A percentile compares a stretch with the other conserved stretches of the same genome.
Evolutionary conservation across 1,140 invertebrate genomes (phyloP).

Genomic region (Nomia melanderi): DNA sequence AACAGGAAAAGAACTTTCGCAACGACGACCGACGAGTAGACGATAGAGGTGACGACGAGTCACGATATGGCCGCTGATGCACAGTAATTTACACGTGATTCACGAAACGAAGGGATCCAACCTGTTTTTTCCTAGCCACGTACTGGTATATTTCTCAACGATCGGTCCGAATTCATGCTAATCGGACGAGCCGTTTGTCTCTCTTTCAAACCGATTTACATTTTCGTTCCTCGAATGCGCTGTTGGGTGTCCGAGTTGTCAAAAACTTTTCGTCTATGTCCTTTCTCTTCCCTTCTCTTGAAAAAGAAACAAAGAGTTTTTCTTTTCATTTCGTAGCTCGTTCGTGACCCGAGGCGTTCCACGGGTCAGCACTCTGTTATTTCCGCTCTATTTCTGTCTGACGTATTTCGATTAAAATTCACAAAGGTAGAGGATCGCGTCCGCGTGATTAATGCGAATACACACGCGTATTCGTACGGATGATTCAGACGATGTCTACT

Average conservation of each 20-base stretch:
- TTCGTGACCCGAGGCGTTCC: not conserved
- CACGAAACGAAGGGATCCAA: not conserved
- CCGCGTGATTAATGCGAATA: not conserved
- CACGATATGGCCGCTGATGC: not conserved
- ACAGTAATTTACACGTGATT: constrained; percentile 17
- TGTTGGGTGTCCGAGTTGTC: too few relatives aligned
- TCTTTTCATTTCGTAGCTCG: too few relatives aligned
- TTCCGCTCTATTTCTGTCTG: constrained; percentile 23
- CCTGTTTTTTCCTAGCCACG: not conserved
- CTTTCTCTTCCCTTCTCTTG: too few relatives aligned
- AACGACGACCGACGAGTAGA: constrained; percentile 1
- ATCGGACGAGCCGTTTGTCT: too few relatives aligned
- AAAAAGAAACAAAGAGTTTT: too few relatives aligned
- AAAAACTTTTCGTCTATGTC: too few relatives aligned
- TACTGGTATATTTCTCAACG: too few relatives aligned
- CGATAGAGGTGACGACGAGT: not conserved
- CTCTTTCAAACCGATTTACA: too few relatives aligned
- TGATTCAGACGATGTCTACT: not conserved
- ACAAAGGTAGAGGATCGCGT: not conserved
- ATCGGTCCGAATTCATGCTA: too few relatives aligned
- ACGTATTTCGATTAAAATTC: not conserved
- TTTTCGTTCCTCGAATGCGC: too few relatives aligned
- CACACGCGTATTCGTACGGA: not conserved
- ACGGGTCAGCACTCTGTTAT: constrained; percentile 18
- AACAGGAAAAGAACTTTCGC: constrained; percentile 23